Percentiles rank a stretch among this genome's conserved stretches.
Evolutionary conservation across 2,113 vertebrate species (phyloP).

Genomic region (Benthochromis sp.): DNA sequence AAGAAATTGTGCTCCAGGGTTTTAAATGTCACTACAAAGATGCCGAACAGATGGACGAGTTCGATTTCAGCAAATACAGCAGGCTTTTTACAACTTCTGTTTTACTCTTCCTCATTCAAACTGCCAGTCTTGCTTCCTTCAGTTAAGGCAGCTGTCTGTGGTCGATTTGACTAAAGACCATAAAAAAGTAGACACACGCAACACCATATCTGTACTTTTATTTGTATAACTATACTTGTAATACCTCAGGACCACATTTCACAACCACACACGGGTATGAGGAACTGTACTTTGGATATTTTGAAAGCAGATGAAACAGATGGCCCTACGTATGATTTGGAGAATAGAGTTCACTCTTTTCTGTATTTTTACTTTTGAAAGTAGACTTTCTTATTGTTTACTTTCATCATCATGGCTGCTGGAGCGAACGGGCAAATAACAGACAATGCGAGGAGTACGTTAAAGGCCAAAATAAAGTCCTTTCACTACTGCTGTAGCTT

Average conservation of each 20-base stretch:
- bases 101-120: background rate
- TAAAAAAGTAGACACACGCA: background rate
- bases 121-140: background rate
- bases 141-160: background rate
- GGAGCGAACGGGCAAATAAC: background rate
- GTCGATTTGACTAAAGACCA: background rate
- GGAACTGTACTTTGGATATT: slow-evolving; percentile 11
- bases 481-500: background rate
- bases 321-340: background rate
- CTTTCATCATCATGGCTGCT: background rate
- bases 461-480: background rate
- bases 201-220: slow-evolving; percentile 25
- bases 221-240: slow-evolving; percentile 69
- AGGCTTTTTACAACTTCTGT: background rate
- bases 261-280: slow-evolving; percentile 60
- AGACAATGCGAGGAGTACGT: background rate
- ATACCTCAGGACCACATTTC: slow-evolving; percentile 59
- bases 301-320: background rate
- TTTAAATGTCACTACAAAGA: background rate
- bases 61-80: background rate
- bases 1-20: background rate
- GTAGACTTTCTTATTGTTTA: background rate
- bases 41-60: background rate
- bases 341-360: background rate
- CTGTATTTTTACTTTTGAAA: background rate